Base-by-base conservation (phyloP, 2,797 vertebrate species). In the Podarcis lilfordi region DNA sequence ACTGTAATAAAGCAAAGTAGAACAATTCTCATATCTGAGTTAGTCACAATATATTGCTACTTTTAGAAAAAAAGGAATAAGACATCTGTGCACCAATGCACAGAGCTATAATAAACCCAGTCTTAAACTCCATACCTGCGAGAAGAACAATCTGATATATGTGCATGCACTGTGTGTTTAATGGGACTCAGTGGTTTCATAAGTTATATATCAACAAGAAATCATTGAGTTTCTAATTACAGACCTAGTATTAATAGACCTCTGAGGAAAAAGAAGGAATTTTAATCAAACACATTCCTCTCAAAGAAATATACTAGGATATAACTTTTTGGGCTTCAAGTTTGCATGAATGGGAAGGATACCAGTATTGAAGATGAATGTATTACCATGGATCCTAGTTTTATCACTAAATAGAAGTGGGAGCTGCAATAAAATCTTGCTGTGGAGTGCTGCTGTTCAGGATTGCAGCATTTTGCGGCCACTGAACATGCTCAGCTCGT, bases 231-330 rank as follows among this genome's bases (percentile, higher is more conserved):
- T 82, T 88, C 74, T 71, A 71, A 80, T 87, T 87, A 68, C 37
- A 90, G 32, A 13, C 45, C 43, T 29, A 23, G 32, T 84, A 82
- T 75, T 81, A 76, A 91, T 75, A 91, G 32, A 79, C 35, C 69
- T 91, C 89, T 37, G n/a, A 55, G 45, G 61, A 89, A 29, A 21
- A 91, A 87, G 69, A 82, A 86, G 71, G 32, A 43, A 88, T 85
- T 92, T 90, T 80, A 92, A 91, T 91, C 4, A 82, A 59, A 50
- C 84, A 25, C 23, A 50, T 86, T 88, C 61, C 84, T 85, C 79
- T 85, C 78, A 82, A 76, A 66, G 15, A 68, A 85, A 66, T 45
- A 45, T 66, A 43, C 32, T 82, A 13, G 9, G 29, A 76, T 80
- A 79, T 10, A 75, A 19, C 71, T 84, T 37, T 17, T 55, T 19